Evolutionary conservation across 2,113 vertebrate species (phyloP).

Genomic region (Chamaetylas fuelleborni): DNA sequence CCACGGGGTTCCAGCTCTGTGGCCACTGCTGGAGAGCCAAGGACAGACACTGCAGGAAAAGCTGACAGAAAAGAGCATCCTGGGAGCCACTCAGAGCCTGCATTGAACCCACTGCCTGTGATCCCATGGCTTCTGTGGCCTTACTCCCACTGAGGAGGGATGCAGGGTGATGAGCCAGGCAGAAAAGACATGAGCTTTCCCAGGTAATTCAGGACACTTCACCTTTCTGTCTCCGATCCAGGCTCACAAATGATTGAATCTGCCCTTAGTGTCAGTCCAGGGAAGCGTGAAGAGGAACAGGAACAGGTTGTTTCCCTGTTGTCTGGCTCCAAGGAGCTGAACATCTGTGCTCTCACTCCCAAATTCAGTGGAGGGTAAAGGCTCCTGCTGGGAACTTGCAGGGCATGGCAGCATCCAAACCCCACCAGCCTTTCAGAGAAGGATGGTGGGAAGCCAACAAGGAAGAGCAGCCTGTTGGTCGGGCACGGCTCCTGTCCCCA

Average conservation of each 20-base stretch:
- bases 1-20: neutral
- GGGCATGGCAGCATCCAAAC: neutral
- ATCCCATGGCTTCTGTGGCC: neutral
- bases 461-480: neutral
- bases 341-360: neutral
- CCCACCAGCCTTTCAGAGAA: neutral
- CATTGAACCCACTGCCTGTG: neutral
- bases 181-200: neutral
- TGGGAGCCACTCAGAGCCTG: neutral
- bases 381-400: neutral
- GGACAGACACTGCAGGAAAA: neutral
- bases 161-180: neutral
- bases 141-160: neutral
- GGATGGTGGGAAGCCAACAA: neutral
- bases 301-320: neutral
- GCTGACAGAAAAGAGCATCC: neutral
- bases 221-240: neutral
- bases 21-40: neutral
- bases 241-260: neutral
- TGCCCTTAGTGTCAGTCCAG: neutral
- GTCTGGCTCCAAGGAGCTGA: slow-evolving; percentile 16
- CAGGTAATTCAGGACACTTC: neutral
- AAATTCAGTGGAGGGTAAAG: neutral
- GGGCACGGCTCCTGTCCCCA: fast-evolving
- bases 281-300: slow-evolving; percentile 1